These are phyloP conservation scores for Drosophila stalkeri DNA, from an alignment of 2,888 invertebrate species.

Conservation along the genomic window DNA sequence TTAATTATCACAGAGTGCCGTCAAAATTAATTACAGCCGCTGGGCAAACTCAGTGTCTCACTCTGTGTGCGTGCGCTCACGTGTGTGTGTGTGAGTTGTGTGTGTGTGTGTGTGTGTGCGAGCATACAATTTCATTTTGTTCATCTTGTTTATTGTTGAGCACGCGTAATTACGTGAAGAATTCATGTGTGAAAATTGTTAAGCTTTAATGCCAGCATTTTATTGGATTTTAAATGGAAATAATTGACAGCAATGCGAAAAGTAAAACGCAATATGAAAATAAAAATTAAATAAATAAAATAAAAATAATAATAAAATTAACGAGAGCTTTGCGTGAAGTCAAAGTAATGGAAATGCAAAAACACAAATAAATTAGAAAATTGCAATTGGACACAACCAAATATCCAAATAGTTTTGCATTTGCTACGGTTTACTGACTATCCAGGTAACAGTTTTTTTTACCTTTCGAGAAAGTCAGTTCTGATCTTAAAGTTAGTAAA, in stretches of 20 bases:
- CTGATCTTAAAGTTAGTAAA: too few relatives aligned
- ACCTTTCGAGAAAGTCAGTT: too few relatives aligned
- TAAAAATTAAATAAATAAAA: background rate
- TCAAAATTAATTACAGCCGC: conserved; percentile 49
- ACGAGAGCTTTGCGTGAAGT: background rate
- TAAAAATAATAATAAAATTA: background rate
- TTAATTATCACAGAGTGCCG: conserved; percentile 68
- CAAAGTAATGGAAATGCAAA: background rate
- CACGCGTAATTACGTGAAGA: conserved; percentile 72
- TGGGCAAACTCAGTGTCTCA: conserved; percentile 13
- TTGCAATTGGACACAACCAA: background rate
- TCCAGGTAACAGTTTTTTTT: too few relatives aligned
- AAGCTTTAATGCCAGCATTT: conserved; percentile 21
- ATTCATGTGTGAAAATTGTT: conserved; percentile 63
- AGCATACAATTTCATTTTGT: conserved; percentile 56
- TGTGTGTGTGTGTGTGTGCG: conserved; percentile 21
- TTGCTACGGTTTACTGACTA: too few relatives aligned
- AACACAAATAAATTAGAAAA: background rate
- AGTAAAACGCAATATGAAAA: conserved; percentile 19
- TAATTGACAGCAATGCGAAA: conserved; percentile 36
- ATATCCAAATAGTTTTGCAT: too few relatives aligned
- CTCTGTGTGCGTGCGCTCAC: conserved; percentile 17
- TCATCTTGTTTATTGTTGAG: conserved; percentile 59
- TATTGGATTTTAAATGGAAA: conserved; percentile 21
- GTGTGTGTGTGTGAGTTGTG: conserved; percentile 19